Evolutionary conservation across 2,113 vertebrate genomes (phyloP).

Genomic region (Pterocles burchelli): DNA sequence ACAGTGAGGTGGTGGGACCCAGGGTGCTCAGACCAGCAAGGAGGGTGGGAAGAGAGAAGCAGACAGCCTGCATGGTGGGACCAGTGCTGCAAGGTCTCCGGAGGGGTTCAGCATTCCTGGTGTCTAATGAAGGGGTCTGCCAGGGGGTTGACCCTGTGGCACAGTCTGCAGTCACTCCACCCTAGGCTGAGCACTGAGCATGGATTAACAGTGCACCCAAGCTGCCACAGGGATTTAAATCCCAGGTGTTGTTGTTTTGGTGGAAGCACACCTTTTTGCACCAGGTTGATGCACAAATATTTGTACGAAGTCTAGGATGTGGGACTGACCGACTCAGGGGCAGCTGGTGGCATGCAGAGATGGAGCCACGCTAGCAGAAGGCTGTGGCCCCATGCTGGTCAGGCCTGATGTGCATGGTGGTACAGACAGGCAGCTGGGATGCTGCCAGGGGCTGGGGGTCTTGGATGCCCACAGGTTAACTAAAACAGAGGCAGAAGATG

Average conservation of each 20-base stretch:
- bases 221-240: neutral
- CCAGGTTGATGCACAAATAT: neutral
- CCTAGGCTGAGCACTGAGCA: neutral
- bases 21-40: fast-evolving
- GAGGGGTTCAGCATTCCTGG: neutral
- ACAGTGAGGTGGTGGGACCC: neutral
- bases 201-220: fast-evolving
- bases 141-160: neutral
- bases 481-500: neutral
- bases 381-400: neutral
- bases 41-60: neutral
- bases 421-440: neutral
- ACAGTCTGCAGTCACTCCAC: fast-evolving
- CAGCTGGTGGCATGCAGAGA: neutral
- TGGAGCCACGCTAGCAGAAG: neutral
- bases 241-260: neutral
- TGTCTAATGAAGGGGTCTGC: neutral
- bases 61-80: neutral
- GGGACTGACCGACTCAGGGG: neutral
- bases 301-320: neutral
- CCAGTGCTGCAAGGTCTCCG: neutral
- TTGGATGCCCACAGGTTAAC: neutral
- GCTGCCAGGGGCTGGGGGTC: neutral
- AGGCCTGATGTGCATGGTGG: neutral
- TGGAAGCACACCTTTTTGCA: neutral